These are phyloP conservation scores for Fulmarus glacialis DNA, from an alignment of 2,113 vertebrate genomes.

Conservation along the genomic window DNA sequence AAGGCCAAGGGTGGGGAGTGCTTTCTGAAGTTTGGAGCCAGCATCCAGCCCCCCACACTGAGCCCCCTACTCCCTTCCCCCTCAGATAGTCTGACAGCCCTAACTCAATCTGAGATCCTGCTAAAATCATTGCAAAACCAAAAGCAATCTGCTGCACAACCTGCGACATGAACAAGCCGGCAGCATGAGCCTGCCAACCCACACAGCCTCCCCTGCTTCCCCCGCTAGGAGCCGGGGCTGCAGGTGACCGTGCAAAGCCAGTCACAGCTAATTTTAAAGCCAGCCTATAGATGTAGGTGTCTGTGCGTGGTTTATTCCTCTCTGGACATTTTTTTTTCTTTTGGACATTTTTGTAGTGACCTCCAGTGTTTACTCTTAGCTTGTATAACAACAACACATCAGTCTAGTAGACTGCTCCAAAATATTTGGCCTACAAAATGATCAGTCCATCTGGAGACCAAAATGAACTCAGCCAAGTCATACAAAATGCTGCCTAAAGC, in stretches of 20 bases:
- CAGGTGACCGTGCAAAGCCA: neutral
- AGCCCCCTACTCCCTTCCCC: neutral
- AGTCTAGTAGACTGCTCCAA: neutral
- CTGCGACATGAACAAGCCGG: rapidly evolving
- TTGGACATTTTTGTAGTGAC: neutral
- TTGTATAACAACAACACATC: neutral
- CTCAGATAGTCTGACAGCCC: neutral
- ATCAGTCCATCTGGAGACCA: neutral
- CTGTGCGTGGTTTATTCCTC: neutral
- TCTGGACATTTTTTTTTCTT: neutral
- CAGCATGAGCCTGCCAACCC: neutral
- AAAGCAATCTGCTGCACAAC: neutral
- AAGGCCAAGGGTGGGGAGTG: neutral
- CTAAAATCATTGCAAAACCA: neutral
- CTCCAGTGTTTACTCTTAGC: neutral
- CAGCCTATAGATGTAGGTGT: neutral
- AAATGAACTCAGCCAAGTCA: neutral
- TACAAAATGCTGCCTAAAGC: neutral
- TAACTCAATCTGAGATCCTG: neutral
- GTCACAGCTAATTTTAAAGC: neutral
- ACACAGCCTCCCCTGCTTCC: neutral
- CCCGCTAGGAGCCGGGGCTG: neutral
- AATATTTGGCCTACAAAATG: neutral
- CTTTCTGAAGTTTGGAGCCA: neutral
- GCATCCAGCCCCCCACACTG: neutral